Percentiles rank a stretch among this genome's conserved stretches.
Conservation (phyloP, 2,113 vertebrate genomes). For the Aplodontia rufa region DNA sequence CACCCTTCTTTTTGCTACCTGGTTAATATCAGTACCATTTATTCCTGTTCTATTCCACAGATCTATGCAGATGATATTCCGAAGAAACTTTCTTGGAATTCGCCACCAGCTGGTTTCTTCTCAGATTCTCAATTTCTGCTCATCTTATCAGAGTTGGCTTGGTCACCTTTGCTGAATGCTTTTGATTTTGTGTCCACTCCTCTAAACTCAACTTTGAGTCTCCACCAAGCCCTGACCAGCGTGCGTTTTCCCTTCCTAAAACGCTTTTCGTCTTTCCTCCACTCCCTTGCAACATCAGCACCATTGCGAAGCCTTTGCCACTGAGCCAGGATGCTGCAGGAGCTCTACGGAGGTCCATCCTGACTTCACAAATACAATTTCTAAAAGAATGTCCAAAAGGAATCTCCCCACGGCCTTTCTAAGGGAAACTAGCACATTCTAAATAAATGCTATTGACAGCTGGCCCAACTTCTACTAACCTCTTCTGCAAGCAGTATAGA, state of each 20-base stretch:
- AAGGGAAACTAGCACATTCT: not conserved
- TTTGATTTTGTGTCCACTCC: not conserved
- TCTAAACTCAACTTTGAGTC: not conserved
- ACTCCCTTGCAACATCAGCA: no score
- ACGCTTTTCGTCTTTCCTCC: rapidly evolving
- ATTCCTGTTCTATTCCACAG: not conserved
- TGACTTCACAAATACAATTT: not conserved
- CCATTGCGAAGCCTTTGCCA: not conserved
- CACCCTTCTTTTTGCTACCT: not conserved
- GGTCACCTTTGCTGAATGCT: not conserved
- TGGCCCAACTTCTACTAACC: not conserved
- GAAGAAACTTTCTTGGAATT: not conserved
- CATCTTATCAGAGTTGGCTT: not conserved
- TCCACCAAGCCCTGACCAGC: not conserved
- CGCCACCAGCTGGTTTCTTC: not conserved
- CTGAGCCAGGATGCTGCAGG: not conserved
- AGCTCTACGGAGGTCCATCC: not conserved
- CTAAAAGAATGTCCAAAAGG: not conserved
- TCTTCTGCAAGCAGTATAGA: not conserved
- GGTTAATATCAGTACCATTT: not conserved
- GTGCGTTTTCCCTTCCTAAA: not conserved
- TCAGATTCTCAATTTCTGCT: not conserved
- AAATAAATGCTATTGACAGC: not conserved
- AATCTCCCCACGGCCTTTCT: not conserved
- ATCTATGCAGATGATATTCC: not conserved